Evolutionary conservation across 1,140 invertebrate species (phyloP).

Genomic region (Drosophila carrolli): DNA sequence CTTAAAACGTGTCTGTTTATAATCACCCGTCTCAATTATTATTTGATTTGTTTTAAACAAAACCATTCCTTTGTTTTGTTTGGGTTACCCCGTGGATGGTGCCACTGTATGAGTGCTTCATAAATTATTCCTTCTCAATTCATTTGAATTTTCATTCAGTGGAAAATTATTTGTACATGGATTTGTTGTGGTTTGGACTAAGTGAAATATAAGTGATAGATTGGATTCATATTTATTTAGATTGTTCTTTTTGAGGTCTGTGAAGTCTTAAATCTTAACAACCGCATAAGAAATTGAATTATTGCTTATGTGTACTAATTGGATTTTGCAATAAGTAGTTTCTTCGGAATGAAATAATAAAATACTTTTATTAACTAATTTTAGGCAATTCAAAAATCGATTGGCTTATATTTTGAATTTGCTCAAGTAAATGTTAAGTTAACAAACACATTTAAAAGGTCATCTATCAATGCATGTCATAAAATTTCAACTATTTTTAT

Average conservation of each 20-base stretch:
- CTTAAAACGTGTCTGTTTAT: constrained; percentile 27
- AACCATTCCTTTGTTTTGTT: constrained; percentile 29
- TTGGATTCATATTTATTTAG: neutral
- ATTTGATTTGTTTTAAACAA: constrained; percentile 32
- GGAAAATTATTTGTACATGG: constrained; percentile 23
- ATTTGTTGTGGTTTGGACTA: constrained; percentile 8
- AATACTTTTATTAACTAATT: no score
- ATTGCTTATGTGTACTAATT: no score
- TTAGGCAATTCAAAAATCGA: no score
- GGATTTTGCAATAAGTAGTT: no score
- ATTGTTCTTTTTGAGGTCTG: neutral
- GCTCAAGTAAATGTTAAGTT: no score
- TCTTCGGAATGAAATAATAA: no score
- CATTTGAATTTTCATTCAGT: constrained; percentile 30
- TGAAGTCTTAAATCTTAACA: no score
- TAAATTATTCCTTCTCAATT: constrained; percentile 33
- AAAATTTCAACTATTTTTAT: no score
- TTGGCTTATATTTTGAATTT: no score
- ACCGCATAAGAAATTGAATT: no score
- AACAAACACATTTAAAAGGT: no score
- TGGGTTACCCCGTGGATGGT: constrained; percentile 11
- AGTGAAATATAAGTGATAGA: neutral
- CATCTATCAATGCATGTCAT: no score
- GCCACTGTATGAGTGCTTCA: constrained; percentile 24
- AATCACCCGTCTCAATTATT: constrained; percentile 4